A percentile compares a stretch with the other conserved stretches of the same genome.
These are phyloP conservation scores for Suncus etruscus DNA, from an alignment of 2,113 vertebrate genomes.

Conservation along the genomic window DNA sequence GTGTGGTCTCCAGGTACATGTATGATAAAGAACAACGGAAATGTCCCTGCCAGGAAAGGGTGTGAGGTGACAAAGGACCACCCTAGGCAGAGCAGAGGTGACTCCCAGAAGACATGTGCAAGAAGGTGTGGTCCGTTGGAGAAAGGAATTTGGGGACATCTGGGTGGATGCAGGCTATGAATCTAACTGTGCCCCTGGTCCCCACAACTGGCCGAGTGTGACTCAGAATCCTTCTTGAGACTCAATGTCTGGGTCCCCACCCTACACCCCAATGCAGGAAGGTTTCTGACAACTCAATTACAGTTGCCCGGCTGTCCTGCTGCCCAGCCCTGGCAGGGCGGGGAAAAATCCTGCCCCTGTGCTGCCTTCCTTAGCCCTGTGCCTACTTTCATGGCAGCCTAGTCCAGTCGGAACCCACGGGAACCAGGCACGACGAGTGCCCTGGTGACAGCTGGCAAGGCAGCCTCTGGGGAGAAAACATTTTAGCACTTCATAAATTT, in stretches of 20 bases:
- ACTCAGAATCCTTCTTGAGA: too few species aligned
- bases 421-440: conserved; percentile 88
- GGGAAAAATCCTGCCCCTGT: too few species aligned
- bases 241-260: too few species aligned
- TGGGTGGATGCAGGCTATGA: too few species aligned
- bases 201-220: neutral
- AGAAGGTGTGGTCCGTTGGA: too few species aligned
- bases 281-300: neutral
- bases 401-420: conserved; percentile 38
- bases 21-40: neutral
- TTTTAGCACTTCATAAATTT: conserved; percentile 99
- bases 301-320: too few species aligned
- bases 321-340: neutral
- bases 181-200: too few species aligned
- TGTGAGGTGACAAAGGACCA: fast-evolving
- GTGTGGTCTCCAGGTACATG: neutral
- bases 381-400: neutral
- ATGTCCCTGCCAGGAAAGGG: neutral
- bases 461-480: conserved; percentile 95
- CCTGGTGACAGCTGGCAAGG: conserved; percentile 92
- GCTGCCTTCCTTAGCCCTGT: too few species aligned
- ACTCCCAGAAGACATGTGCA: too few species aligned
- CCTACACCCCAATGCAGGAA: neutral
- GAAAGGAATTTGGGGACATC: too few species aligned
- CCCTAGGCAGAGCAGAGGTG: too few species aligned